Evolutionary conservation across 1,140 invertebrate genomes (phyloP).

Genomic region (Brachionus koreanus): DNA sequence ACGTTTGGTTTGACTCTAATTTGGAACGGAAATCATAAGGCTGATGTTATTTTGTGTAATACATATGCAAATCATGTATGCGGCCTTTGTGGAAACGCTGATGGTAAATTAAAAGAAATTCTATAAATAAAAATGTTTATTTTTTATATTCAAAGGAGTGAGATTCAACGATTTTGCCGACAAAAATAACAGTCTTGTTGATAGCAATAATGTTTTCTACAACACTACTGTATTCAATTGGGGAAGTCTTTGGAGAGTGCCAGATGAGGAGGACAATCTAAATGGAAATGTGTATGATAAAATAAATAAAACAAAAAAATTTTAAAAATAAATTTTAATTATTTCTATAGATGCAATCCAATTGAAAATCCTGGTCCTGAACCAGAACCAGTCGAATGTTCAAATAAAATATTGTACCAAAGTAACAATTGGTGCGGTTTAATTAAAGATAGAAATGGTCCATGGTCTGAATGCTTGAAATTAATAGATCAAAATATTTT

Average conservation of each 20-base stretch:
- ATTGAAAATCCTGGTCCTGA: not conserved
- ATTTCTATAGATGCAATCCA: not conserved
- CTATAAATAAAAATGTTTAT: not conserved
- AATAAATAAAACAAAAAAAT: not conserved
- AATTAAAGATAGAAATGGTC: not conserved
- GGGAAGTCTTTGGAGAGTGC: slow-evolving; percentile 30
- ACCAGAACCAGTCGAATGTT: not conserved
- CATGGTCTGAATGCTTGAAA: not conserved
- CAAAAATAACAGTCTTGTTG: not conserved
- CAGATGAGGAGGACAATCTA: not conserved
- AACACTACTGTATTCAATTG: not conserved
- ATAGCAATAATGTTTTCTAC: not conserved
- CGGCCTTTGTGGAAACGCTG: slow-evolving; percentile 38
- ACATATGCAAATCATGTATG: slow-evolving; percentile 27
- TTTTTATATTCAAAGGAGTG: not conserved
- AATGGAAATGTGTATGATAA: not conserved
- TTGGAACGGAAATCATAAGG: slow-evolving; percentile 23
- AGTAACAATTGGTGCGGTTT: slow-evolving; percentile 17
- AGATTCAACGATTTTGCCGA: slow-evolving; percentile 30
- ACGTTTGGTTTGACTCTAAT: slow-evolving; percentile 25
- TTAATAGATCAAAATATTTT: not conserved
- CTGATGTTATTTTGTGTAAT: slow-evolving; percentile 8
- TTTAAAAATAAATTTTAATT: not conserved
- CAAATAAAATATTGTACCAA: not conserved
- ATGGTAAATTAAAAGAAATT: not conserved